phyloP scores from a whole-genome alignment of 2,888 invertebrate genomes.

The Drosophila niveifrons region DNA sequence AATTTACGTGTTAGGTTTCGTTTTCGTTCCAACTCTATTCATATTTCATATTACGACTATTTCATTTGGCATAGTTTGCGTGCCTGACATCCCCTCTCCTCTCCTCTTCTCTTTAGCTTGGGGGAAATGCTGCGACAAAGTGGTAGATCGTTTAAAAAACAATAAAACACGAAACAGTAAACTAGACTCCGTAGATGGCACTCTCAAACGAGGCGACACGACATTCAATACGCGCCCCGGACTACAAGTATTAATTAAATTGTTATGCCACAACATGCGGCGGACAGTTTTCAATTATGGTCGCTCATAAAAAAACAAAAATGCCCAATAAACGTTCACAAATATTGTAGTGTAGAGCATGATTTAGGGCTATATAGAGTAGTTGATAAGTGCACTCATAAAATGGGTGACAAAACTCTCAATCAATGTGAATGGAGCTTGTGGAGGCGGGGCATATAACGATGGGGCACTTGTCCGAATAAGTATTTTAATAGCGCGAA shows the following conservation, averaged over 20 bases:
- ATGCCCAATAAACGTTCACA: slow-evolving; percentile 65
- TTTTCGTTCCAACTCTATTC: slow-evolving; percentile 64
- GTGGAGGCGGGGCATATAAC: slow-evolving; percentile 30
- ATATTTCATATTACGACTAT: slow-evolving; percentile 64
- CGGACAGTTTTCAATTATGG: slow-evolving; percentile 62
- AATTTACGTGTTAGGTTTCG: slow-evolving; percentile 64
- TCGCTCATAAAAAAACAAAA: slow-evolving; percentile 60
- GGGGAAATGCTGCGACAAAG: slow-evolving; percentile 69
- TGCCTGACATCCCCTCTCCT: slow-evolving; percentile 37
- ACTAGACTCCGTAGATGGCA: slow-evolving; percentile 17
- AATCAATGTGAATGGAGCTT: slow-evolving; percentile 21
- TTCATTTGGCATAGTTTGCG: slow-evolving; percentile 57
- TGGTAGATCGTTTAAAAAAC: slow-evolving; percentile 82
- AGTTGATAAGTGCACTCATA: slow-evolving; percentile 40
- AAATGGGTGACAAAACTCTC: slow-evolving; percentile 37
- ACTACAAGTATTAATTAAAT: slow-evolving; percentile 72
- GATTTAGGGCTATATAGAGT: slow-evolving; percentile 46
- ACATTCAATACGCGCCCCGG: slow-evolving; percentile 9
- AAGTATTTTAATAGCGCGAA: slow-evolving; percentile 4
- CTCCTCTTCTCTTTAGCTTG: background rate
- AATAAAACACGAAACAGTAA: slow-evolving; percentile 71
- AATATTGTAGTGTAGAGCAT: slow-evolving; percentile 40
- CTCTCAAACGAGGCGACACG: slow-evolving; percentile 35
- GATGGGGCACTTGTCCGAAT: background rate
- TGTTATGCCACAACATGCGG: slow-evolving; percentile 68